Conservation (phyloP, 2,888 invertebrate genomes). For the Poecilus cupreus region DNA sequence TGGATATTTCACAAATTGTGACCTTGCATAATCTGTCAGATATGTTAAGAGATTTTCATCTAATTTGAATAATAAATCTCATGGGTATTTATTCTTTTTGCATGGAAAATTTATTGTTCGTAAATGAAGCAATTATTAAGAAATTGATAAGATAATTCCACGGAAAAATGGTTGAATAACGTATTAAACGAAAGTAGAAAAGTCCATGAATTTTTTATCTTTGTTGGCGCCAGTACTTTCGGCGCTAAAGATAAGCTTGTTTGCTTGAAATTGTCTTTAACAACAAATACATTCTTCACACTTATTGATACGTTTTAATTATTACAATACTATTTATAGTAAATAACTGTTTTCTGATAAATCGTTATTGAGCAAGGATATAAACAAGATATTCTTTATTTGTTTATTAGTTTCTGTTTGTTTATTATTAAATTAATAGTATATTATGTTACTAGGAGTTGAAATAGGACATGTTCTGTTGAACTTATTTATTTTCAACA, state of each 20-base stretch:
- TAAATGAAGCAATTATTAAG: not conserved
- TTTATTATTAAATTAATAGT: too few species aligned
- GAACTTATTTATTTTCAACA: too few species aligned
- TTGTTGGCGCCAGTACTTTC: slow-evolving; percentile 10
- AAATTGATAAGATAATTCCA: slow-evolving; percentile 10
- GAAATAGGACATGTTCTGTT: too few species aligned
- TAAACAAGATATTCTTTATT: too few species aligned
- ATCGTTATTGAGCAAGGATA: not conserved
- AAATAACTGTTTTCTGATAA: not conserved
- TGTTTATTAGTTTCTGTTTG: too few species aligned
- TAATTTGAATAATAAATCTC: not conserved
- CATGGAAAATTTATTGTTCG: slow-evolving; percentile 10
- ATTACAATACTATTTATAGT: slow-evolving; percentile 4
- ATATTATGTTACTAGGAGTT: too few species aligned
- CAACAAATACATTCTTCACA: slow-evolving; percentile 2
- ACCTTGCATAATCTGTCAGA: not conserved
- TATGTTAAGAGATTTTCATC: too few species aligned
- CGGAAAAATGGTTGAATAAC: slow-evolving; percentile 5
- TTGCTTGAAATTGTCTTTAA: slow-evolving; percentile 10
- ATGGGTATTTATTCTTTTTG: not conserved
- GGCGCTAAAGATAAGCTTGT: slow-evolving; percentile 30
- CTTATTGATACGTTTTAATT: slow-evolving; percentile 7
- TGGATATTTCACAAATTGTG: not conserved
- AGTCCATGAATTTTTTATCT: not conserved
- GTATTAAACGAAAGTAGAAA: not conserved